These are phyloP conservation scores for Parasteatoda tepidariorum DNA, from an alignment of 1,140 invertebrate species.

Conservation along the genomic window DNA sequence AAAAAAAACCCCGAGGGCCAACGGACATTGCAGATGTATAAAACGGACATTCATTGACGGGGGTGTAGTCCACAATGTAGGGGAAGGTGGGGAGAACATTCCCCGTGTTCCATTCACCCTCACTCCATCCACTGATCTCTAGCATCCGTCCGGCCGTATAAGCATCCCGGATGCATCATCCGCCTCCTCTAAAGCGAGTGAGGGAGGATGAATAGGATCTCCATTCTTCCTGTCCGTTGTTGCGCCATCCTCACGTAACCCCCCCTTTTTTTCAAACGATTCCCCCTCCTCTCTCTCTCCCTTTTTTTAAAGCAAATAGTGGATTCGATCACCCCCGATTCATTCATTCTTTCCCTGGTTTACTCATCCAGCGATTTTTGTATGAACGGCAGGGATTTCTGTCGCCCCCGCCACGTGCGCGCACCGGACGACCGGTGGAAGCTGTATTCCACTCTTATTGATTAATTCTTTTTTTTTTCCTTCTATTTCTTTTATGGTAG, in stretches of 20 bases:
- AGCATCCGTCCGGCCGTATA: constrained; percentile 12
- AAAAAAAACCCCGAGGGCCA: no score
- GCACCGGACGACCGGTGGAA: not conserved
- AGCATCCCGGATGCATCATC: constrained; percentile 9
- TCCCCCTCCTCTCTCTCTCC: not conserved
- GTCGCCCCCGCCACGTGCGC: not conserved
- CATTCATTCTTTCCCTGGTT: not conserved
- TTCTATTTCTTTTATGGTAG: no score
- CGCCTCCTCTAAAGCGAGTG: not conserved
- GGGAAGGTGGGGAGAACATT: not conserved
- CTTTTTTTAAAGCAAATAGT: not conserved
- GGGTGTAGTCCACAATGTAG: not conserved
- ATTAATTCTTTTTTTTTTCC: no score
- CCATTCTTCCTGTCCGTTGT: constrained; percentile 49
- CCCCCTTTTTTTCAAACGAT: not conserved
- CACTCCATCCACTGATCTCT: constrained; percentile 3
- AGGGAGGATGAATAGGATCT: not conserved
- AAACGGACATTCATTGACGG: not conserved
- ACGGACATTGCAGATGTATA: no score
- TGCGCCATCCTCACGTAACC: not conserved
- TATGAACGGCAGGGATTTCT: not conserved
- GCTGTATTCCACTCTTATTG: no score
- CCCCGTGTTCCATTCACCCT: not conserved
- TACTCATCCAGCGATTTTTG: not conserved
- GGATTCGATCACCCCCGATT: no score